A percentile compares a stretch with the other conserved stretches of the same genome.
phyloP scores from a whole-genome alignment of 2,888 invertebrate genomes.

The Parochlus steinenii region DNA sequence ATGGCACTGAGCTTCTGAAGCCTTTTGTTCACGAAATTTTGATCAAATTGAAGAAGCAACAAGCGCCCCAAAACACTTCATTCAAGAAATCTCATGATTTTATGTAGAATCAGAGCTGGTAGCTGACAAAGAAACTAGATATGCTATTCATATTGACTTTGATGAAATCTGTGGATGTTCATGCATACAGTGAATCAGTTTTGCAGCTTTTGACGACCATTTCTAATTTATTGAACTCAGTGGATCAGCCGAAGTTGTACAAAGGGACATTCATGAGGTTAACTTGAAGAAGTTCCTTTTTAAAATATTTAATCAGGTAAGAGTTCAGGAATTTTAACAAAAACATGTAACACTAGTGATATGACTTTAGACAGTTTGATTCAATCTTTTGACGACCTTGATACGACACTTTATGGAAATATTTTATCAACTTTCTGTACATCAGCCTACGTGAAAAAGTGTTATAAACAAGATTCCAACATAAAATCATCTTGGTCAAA shows the following conservation, averaged over 20 bases:
- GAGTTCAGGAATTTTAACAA: conserved; percentile 25
- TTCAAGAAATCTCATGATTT: conserved; percentile 51
- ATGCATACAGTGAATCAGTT: conserved; percentile 42
- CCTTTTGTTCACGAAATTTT: conserved; percentile 58
- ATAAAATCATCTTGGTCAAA: too few species aligned
- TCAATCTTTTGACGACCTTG: too few species aligned
- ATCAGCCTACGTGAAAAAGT: too few species aligned
- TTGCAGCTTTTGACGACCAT: conserved; percentile 54
- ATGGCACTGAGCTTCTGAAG: conserved; percentile 53
- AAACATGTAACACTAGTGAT: too few species aligned
- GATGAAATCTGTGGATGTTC: conserved; percentile 34
- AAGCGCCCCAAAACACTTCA: conserved; percentile 25
- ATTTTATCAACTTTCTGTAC: too few species aligned
- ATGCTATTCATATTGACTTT: conserved; percentile 54
- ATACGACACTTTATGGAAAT: too few species aligned
- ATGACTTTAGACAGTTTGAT: too few species aligned
- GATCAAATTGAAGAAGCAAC: conserved; percentile 31
- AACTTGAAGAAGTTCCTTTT: conserved; percentile 35
- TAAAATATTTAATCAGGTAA: conserved; percentile 5
- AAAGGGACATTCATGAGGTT: conserved; percentile 44
- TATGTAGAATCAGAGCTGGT: conserved; percentile 63
- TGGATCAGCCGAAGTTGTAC: conserved; percentile 45
- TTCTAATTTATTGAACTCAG: conserved; percentile 54
- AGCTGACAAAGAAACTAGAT: conserved; percentile 43
- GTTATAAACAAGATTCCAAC: too few species aligned